These are phyloP conservation scores for Blastobasis lacticolella DNA, from an alignment of 2,888 invertebrate species.

Conservation along the genomic window DNA sequence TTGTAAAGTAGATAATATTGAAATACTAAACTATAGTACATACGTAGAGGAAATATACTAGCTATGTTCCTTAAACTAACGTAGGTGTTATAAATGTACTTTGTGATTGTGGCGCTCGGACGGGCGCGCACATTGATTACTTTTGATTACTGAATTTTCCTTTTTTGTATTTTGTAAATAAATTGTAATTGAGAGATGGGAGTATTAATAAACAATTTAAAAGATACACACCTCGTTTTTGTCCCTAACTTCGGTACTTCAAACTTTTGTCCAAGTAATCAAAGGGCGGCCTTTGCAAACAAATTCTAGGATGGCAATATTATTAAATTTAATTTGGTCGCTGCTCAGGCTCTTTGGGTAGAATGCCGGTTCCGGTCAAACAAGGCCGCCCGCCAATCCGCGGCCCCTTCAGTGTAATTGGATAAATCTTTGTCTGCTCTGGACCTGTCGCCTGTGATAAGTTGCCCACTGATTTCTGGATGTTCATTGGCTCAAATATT, in stretches of 20 bases:
- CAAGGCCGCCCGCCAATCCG: no score
- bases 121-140: slow-evolving; percentile 15
- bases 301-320: no score
- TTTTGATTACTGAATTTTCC: slow-evolving; percentile 20
- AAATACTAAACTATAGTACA: slow-evolving; percentile 37
- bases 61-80: slow-evolving; percentile 54
- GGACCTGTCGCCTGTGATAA: no score
- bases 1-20: slow-evolving; percentile 58
- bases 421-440: neutral
- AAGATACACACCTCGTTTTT: slow-evolving; percentile 17
- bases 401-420: neutral
- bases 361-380: no score
- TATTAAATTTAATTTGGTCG: no score
- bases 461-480: no score
- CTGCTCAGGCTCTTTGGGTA: no score
- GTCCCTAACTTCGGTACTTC: no score
- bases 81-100: slow-evolving; percentile 48
- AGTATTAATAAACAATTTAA: slow-evolving; percentile 63
- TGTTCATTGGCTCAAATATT: no score
- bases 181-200: slow-evolving; percentile 51
- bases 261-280: no score
- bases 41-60: slow-evolving; percentile 53
- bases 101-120: slow-evolving; percentile 37
- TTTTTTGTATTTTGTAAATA: slow-evolving; percentile 67
- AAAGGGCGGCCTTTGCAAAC: no score